Conservation (phyloP, 2,797 vertebrate species). For the Darevskia mixta region DNA sequence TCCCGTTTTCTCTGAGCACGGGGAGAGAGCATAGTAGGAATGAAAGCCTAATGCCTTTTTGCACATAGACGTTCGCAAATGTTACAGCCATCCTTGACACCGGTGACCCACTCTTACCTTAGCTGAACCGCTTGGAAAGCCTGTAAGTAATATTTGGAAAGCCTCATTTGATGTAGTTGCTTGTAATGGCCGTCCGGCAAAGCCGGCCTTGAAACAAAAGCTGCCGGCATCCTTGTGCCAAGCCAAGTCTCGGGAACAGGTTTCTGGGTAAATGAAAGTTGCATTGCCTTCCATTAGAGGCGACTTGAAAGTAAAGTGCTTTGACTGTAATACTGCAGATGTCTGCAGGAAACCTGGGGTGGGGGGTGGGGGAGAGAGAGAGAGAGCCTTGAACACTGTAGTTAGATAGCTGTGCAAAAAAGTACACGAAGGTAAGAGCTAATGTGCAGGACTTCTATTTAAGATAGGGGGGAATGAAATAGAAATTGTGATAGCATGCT, state of each 20-base stretch:
- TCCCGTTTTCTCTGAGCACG: background rate
- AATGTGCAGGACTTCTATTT: conserved; percentile 86
- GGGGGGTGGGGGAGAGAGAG: no score
- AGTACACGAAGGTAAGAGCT: conserved; percentile 81
- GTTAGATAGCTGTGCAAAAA: conserved; percentile 83
- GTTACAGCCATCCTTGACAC: conserved; percentile 43
- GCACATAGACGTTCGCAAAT: conserved; percentile 35
- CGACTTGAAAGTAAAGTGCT: conserved; percentile 82
- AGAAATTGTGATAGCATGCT: conserved; percentile 87
- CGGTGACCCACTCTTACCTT: conserved; percentile 44
- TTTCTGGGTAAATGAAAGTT: conserved; percentile 79
- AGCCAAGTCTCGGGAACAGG: conserved; percentile 67
- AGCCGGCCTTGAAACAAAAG: conserved; percentile 66
- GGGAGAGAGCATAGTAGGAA: background rate
- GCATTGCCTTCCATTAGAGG: conserved; percentile 79
- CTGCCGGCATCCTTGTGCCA: conserved; percentile 53
- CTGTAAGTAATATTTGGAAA: conserved; percentile 46
- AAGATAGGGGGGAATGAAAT: conserved; percentile 85
- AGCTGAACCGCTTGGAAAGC: conserved; percentile 50
- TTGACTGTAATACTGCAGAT: conserved; percentile 83
- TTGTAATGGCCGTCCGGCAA: conserved; percentile 44
- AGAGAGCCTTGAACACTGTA: conserved; percentile 75
- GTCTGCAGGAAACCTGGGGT: conserved; percentile 81
- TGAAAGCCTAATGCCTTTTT: conserved; percentile 20
- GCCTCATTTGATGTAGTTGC: conserved; percentile 44